Evolutionary conservation across 1,140 invertebrate genomes (phyloP).

Genomic region (Dermatophagoides farinae): DNA sequence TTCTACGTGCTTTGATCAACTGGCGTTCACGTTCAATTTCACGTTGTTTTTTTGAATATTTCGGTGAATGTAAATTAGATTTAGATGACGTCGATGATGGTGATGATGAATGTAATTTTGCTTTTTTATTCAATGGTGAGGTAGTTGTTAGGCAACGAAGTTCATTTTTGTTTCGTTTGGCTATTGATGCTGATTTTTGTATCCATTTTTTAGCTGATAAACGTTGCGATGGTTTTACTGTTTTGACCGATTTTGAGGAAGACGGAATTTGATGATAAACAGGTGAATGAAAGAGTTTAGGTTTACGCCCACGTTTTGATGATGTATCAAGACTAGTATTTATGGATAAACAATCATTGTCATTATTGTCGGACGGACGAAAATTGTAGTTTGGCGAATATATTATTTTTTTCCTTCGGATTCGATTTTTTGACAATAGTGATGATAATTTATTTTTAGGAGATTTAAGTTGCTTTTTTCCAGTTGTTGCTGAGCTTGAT

Average conservation of each 20-base stretch:
- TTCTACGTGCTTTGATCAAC: neutral
- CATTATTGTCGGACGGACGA: neutral
- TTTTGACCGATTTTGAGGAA: neutral
- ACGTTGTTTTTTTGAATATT: neutral
- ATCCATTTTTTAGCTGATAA: too few species aligned
- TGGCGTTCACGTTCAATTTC: conserved; percentile 5
- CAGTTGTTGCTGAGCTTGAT: neutral
- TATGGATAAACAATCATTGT: neutral
- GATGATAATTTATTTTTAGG: too few species aligned
- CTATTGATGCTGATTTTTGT: neutral
- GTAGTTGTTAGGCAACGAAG: neutral
- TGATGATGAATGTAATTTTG: neutral
- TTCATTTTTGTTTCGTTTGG: neutral
- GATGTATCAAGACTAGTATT: neutral
- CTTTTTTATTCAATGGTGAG: neutral
- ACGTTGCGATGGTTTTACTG: too few species aligned
- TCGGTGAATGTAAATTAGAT: neutral
- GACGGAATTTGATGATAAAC: neutral
- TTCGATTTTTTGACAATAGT: neutral
- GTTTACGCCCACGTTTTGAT: neutral
- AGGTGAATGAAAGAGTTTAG: neutral
- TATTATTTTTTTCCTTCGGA: neutral
- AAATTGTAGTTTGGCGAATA: neutral
- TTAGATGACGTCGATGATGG: too few species aligned
- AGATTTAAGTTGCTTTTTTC: neutral